These are phyloP conservation scores for Nomada lathburiana DNA, from an alignment of 2,888 invertebrate species.

Conservation along the genomic window DNA sequence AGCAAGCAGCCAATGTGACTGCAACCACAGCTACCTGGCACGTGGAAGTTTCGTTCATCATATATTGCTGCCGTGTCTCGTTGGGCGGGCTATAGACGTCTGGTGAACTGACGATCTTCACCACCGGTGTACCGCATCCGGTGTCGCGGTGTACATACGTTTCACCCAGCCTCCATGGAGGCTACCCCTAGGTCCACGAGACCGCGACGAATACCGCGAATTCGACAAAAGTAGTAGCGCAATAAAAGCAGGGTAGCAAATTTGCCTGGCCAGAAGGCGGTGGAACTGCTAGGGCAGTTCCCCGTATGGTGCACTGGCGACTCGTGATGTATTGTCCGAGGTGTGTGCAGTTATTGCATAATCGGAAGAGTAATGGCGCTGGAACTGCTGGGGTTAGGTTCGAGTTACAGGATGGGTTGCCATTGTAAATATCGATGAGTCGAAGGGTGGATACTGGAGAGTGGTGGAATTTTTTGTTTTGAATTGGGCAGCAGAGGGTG, in stretches of 20 bases:
- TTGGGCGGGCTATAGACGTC: too few relatives aligned
- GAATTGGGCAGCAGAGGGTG: too few relatives aligned
- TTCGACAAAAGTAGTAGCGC: slow-evolving; percentile 67
- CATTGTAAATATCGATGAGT: slow-evolving; percentile 47
- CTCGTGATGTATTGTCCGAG: slow-evolving; percentile 44
- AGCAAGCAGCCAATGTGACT: too few relatives aligned
- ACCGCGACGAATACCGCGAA: slow-evolving; percentile 52
- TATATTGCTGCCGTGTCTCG: too few relatives aligned
- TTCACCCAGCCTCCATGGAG: not conserved
- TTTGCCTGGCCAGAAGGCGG: slow-evolving; percentile 71
- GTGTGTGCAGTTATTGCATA: slow-evolving; percentile 43
- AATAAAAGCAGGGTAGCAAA: slow-evolving; percentile 74
- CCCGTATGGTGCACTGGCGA: not conserved
- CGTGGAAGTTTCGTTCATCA: too few relatives aligned
- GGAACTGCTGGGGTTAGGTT: not conserved
- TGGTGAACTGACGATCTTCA: slow-evolving; percentile 34
- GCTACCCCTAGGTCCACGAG: not conserved
- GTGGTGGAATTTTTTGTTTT: too few relatives aligned
- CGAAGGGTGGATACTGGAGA: not conserved
- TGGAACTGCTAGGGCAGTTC: slow-evolving; percentile 19
- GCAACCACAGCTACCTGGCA: too few relatives aligned
- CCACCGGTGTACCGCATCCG: slow-evolving; percentile 48
- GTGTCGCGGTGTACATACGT: slow-evolving; percentile 30
- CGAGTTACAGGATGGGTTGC: slow-evolving; percentile 6
- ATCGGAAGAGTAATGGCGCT: slow-evolving; percentile 30